phyloP scores from a whole-genome alignment of 2,797 vertebrate species.

The Mus minutoides region DNA sequence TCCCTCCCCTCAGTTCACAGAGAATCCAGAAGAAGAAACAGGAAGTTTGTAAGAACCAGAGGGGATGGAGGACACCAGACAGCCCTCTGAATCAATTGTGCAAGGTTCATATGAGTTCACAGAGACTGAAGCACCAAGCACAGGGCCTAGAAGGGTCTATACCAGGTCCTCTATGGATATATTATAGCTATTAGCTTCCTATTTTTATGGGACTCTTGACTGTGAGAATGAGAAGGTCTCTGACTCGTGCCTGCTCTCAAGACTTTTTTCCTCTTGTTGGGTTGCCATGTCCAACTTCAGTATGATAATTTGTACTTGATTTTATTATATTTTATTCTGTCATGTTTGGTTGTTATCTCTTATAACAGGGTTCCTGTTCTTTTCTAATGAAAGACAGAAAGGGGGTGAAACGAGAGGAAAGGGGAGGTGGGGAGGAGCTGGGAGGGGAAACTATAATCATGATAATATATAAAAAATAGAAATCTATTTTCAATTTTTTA shows the following conservation, averaged over 20 bases:
- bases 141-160: too few relatives aligned
- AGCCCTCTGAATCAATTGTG: neutral
- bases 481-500: neutral
- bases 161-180: neutral
- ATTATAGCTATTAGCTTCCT: neutral
- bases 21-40: neutral
- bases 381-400: neutral
- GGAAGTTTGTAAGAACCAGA: neutral
- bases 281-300: neutral
- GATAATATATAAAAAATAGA: neutral
- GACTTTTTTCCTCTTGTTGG: neutral
- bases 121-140: neutral
- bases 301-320: neutral
- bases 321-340: neutral
- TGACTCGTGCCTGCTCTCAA: neutral
- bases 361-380: neutral
- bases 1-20: neutral
- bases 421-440: neutral
- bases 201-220: neutral
- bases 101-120: neutral
- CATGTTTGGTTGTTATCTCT: neutral
- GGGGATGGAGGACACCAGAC: neutral
- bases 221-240: neutral
- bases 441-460: neutral
- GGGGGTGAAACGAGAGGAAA: neutral